These are phyloP conservation scores for Syritta pipiens DNA, from an alignment of 2,888 invertebrate genomes.

Conservation along the genomic window DNA sequence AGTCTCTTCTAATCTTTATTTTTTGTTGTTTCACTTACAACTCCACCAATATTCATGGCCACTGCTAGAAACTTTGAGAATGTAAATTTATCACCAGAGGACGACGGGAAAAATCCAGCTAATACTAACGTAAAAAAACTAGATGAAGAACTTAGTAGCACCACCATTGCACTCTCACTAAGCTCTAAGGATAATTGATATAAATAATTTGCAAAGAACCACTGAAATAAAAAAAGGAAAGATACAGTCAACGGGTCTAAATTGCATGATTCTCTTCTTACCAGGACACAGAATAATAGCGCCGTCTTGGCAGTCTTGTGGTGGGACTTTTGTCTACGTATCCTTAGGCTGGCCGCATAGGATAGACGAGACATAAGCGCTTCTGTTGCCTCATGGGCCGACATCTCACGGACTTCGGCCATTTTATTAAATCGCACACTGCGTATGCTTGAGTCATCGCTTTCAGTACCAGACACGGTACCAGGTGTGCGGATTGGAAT, in stretches of 20 bases:
- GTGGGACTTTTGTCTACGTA: constrained; percentile 82
- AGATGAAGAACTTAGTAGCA: constrained; percentile 92
- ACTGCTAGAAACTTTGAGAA: constrained; percentile 92
- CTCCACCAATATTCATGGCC: constrained; percentile 86
- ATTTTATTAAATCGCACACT: constrained; percentile 95
- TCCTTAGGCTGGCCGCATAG: constrained; percentile 94
- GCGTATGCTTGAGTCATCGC: constrained; percentile 91
- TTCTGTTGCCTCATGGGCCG: constrained; percentile 93
- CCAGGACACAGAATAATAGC: constrained; percentile 90
- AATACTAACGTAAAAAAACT: constrained; percentile 93
- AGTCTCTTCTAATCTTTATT: neutral
- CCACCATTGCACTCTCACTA: constrained; percentile 92
- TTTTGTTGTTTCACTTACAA: constrained; percentile 86
- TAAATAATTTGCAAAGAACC: constrained; percentile 96
- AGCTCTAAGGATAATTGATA: constrained; percentile 93
- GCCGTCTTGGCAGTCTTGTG: constrained; percentile 90
- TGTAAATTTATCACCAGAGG: constrained; percentile 90
- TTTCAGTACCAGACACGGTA: constrained; percentile 85
- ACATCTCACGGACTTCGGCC: constrained; percentile 92
- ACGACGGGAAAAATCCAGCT: constrained; percentile 92
- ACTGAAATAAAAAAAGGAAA: constrained; percentile 82
- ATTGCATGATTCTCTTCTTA: too few relatives aligned
- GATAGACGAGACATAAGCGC: constrained; percentile 95
- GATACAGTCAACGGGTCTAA: constrained; percentile 27
- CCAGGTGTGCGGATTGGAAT: constrained; percentile 88